Conservation (phyloP, 2,797 vertebrate species). For the Sciaenops ocellatus region DNA sequence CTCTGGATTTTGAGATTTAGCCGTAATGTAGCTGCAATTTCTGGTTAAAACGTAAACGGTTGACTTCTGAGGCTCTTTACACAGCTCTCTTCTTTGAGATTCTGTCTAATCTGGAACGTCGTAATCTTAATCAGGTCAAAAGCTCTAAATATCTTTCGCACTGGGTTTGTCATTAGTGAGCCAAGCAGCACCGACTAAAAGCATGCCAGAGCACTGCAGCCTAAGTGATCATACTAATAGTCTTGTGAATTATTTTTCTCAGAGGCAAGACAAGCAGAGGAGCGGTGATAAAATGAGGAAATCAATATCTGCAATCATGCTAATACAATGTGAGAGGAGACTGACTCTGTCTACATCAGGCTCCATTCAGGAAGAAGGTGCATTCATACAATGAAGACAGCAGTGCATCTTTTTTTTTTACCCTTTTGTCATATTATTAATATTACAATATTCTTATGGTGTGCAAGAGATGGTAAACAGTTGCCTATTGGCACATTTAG, state of each 20-base stretch:
- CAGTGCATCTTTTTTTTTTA: not conserved
- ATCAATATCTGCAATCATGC: conserved; percentile 55
- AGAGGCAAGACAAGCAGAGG: conserved; percentile 8
- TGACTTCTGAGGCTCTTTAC: not conserved
- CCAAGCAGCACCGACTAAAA: conserved; percentile 30
- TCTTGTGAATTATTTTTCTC: conserved; percentile 19
- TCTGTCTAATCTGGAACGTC: not conserved
- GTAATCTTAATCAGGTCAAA: conserved; percentile 61
- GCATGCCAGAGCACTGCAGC: conserved; percentile 10
- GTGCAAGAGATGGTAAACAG: not conserved
- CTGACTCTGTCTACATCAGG: not conserved
- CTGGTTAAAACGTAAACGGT: not conserved
- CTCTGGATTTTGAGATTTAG: conserved; percentile 17
- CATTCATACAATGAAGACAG: conserved; percentile 1
- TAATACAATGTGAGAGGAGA: conserved; percentile 29
- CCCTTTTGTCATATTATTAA: not conserved
- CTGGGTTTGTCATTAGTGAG: conserved; percentile 42
- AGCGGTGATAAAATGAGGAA: conserved; percentile 38
- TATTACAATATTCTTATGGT: not conserved
- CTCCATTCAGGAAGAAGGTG: conserved; percentile 13
- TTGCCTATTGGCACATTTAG: not conserved
- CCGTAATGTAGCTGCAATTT: conserved; percentile 19
- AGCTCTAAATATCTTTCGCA: conserved; percentile 53
- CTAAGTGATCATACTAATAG: conserved; percentile 38
- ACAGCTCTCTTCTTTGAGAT: conserved; percentile 10